Conservation (phyloP, 2,113 vertebrate species). For the Nasalis larvatus region DNA sequence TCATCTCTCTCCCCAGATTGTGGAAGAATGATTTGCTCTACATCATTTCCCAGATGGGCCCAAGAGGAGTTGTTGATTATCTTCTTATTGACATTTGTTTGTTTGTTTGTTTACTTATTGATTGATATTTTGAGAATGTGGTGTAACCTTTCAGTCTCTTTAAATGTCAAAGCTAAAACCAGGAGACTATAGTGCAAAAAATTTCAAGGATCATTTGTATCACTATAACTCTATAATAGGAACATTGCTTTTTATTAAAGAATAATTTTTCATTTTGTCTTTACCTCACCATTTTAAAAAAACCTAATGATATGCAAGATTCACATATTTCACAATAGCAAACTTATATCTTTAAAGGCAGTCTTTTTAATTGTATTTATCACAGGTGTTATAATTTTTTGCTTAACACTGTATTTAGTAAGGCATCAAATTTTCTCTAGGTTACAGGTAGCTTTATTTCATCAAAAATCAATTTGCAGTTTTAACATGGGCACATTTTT, state of each 20-base stretch:
- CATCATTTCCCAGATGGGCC: no score
- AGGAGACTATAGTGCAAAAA: neutral
- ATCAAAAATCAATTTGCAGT: constrained; percentile 69
- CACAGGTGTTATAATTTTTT: constrained; percentile 7
- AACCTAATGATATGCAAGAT: neutral
- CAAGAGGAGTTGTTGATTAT: neutral
- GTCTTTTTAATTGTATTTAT: neutral
- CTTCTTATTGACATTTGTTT: neutral
- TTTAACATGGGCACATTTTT: constrained; percentile 58
- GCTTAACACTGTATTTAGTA: constrained; percentile 21
- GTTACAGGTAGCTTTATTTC: constrained; percentile 51
- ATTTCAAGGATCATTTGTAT: neutral
- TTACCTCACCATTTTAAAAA: neutral
- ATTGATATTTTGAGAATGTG: neutral
- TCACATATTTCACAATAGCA: neutral
- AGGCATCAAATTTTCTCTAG: constrained; percentile 42
- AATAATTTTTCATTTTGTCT: neutral
- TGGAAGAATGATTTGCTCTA: neutral
- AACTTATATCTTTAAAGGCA: neutral
- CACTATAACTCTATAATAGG: neutral
- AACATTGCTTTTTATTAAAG: neutral
- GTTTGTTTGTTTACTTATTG: neutral
- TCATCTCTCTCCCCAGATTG: neutral
- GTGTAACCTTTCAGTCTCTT: neutral
- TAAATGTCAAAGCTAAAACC: neutral